Percentiles rank a stretch among this genome's conserved stretches.
Evolutionary conservation across 2,888 invertebrate species (phyloP).

Genomic region (Junonia oenone): DNA sequence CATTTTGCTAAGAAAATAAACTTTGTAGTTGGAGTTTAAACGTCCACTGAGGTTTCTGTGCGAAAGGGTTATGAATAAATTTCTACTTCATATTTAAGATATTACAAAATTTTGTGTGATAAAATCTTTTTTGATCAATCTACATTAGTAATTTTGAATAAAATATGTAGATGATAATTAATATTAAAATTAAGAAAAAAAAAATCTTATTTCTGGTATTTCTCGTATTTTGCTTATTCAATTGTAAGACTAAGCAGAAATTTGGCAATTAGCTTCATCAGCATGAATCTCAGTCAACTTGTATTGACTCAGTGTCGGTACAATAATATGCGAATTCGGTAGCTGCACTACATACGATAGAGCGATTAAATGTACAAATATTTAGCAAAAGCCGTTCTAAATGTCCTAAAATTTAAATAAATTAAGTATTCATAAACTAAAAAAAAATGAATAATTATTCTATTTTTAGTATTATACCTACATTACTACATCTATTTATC

Average conservation of each 20-base stretch:
- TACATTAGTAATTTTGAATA: background rate
- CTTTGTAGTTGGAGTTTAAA: constrained; percentile 4
- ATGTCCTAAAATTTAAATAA: too few species aligned
- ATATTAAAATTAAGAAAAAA: too few species aligned
- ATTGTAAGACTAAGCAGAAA: background rate
- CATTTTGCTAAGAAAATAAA: constrained; percentile 13
- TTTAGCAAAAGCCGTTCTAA: too few species aligned
- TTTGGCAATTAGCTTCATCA: background rate
- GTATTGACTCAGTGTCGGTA: constrained; percentile 9
- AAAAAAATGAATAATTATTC: too few species aligned
- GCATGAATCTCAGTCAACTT: constrained; percentile 4
- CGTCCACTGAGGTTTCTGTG: constrained; percentile 9
- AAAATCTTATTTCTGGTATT: too few species aligned
- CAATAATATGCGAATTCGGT: constrained; percentile 7
- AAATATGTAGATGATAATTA: too few species aligned
- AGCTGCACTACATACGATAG: background rate
- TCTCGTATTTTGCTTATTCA: too few species aligned
- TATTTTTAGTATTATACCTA: too few species aligned
- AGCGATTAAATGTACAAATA: too few species aligned
- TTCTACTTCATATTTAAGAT: background rate
- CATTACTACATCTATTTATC: too few species aligned
- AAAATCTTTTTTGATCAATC: background rate
- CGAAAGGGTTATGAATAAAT: constrained; percentile 2
- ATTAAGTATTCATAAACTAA: too few species aligned
- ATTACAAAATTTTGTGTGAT: background rate